Base-by-base conservation (phyloP, 1,140 invertebrate genomes). In the Oryctes rhinoceros region DNA sequence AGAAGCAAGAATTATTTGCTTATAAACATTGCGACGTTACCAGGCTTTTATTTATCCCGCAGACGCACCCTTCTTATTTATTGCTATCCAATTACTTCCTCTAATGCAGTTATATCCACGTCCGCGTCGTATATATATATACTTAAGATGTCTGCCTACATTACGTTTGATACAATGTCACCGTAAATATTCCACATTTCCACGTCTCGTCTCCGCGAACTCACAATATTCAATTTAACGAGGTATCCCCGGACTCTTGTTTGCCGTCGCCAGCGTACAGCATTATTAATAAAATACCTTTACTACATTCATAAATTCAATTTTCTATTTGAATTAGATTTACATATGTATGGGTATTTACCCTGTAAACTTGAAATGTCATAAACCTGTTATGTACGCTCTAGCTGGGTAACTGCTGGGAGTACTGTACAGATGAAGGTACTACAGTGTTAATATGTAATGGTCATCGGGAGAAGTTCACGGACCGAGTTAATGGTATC, bases 271-370 rank as follows among this genome's bases (percentile, higher is more conserved):
- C 18, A 59, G 53, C 53, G 15, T n/a, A 59, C 7, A 59, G 53
- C 53, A 59, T 59, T 30, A 30, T 30, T 59, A 59, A 59, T 59
- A 59, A 59, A 59, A 18, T 59, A 59, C 53, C 15, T 59, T 59
- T 59, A 59, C 53, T 59, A 18, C 53, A n/a, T 59, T 18, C 53
- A 59, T 59, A 59, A 59, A 59, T 59, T 59, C 53, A 59, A 59
- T 59, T 59, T 59, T 59, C 53, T 59, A 59, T 59, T 59, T 59
- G 53, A 59, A 59, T 59, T 59, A 59, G 53, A 59, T 18, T n/a
- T n/a, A 59, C 18, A 18, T 59, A 59, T 18, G 53, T 59, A 53
- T 18, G 49, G 49, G n/a, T 53, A 59, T 59, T 18, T 59, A 18
- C 53, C 5, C 15, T 59, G 18, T 59, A 59, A 59, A 18, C 53